These are phyloP conservation scores for Drosophila neocordata DNA, from an alignment of 1,140 invertebrate species.

Conservation along the genomic window DNA sequence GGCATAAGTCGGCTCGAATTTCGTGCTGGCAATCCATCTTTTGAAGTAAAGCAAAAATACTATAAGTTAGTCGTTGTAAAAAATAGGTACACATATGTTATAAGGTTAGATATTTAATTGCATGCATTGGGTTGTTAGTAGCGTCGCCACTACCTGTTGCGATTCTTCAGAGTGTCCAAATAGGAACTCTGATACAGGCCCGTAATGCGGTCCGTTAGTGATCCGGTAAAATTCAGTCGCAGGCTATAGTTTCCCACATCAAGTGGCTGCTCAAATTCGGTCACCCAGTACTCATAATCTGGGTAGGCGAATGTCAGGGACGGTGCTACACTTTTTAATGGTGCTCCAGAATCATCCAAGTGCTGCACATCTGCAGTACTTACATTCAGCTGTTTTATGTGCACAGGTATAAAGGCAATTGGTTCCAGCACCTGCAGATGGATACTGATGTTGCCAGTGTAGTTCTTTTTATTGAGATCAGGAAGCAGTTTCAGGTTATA, in stretches of 20 bases:
- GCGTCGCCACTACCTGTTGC: constrained; percentile 84
- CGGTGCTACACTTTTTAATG: constrained; percentile 45
- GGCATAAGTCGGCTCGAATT: constrained; percentile 97
- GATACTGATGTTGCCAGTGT: constrained; percentile 89
- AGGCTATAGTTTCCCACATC: constrained; percentile 86
- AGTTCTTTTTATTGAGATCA: constrained; percentile 87
- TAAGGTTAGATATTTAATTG: constrained; percentile 14
- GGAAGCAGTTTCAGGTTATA: constrained; percentile 91
- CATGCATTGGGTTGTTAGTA: constrained; percentile 34
- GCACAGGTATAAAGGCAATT: constrained; percentile 87
- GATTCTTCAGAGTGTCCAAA: constrained; percentile 84
- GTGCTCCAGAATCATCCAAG: constrained; percentile 55
- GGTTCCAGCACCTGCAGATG: constrained; percentile 85
- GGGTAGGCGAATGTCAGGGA: constrained; percentile 83
- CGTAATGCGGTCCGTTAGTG: constrained; percentile 86
- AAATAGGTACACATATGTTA: background rate
- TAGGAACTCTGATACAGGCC: constrained; percentile 93
- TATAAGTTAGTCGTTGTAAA: background rate
- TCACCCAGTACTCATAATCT: constrained; percentile 87
- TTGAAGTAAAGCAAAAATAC: constrained; percentile 50
- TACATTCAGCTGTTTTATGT: constrained; percentile 85
- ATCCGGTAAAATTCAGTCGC: constrained; percentile 87
- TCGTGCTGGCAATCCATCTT: constrained; percentile 94
- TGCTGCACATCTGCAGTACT: constrained; percentile 57
- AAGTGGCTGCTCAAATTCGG: constrained; percentile 84